These are phyloP conservation scores for Argya squamiceps DNA, from an alignment of 2,797 vertebrate genomes.

Conservation along the genomic window DNA sequence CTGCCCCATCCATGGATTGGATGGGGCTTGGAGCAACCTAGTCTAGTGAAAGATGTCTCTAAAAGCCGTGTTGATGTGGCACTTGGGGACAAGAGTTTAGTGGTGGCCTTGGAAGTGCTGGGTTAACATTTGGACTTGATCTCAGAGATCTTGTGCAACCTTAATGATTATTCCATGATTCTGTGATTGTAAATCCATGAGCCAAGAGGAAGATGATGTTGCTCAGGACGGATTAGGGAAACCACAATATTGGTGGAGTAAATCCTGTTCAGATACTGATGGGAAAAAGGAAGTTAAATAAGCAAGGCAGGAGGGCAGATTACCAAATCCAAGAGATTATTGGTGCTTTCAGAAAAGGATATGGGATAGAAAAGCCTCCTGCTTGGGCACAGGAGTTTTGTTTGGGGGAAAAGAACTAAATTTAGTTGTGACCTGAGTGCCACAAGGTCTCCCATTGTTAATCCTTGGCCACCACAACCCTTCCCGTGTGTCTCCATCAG, in stretches of 20 bases:
- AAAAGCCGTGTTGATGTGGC: accelerated
- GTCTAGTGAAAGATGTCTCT: not conserved
- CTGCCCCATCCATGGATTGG: not conserved
- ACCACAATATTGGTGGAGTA: not conserved
- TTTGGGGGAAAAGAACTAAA: not conserved
- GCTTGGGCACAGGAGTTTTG: accelerated
- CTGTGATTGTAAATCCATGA: not conserved
- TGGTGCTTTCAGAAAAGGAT: not conserved
- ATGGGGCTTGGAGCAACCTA: not conserved
- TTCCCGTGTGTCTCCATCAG: accelerated
- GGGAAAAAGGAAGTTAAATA: not conserved
- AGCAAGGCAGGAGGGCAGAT: not conserved
- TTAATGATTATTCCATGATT: not conserved
- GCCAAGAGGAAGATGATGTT: not conserved
- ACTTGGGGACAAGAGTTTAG: not conserved
- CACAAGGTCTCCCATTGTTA: not conserved
- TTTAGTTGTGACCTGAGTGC: not conserved
- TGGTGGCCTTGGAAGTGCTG: not conserved
- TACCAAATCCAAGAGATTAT: not conserved
- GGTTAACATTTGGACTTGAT: not conserved
- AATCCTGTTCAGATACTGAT: not conserved
- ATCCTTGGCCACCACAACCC: accelerated
- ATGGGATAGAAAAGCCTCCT: not conserved
- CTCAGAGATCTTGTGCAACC: not conserved
- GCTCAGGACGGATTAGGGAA: not conserved